Evolutionary conservation across 1,140 invertebrate species (phyloP).

Genomic region (Telenomus remus): DNA sequence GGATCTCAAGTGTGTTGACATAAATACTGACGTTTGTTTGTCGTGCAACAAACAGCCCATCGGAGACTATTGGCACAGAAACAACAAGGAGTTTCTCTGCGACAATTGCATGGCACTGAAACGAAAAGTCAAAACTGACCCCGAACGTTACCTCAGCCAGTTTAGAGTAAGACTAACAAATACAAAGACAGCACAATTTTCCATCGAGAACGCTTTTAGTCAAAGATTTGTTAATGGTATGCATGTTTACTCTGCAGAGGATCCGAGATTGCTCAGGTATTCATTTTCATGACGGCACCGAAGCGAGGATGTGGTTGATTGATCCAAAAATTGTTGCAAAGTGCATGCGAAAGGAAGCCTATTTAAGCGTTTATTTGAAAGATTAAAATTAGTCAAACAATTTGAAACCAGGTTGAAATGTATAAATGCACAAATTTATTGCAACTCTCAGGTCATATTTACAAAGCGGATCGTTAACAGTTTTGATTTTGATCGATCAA

Average conservation of each 20-base stretch:
- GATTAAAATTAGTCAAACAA: slow-evolving; percentile 16
- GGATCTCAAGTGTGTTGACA: slow-evolving; percentile 66
- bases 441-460: slow-evolving; percentile 21
- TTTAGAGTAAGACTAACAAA: slow-evolving; percentile 58
- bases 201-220: no score
- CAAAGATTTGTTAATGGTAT: background rate
- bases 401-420: background rate
- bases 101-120: slow-evolving; percentile 62
- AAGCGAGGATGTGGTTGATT: slow-evolving; percentile 67
- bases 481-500: background rate
- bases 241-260: slow-evolving; percentile 58
- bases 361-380: slow-evolving; percentile 65
- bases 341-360: slow-evolving; percentile 65
- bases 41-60: slow-evolving; percentile 59
- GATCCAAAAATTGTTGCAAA: slow-evolving; percentile 60
- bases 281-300: slow-evolving; percentile 66
- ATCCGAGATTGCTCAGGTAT: slow-evolving; percentile 68
- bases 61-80: slow-evolving; percentile 70
- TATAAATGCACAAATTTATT: slow-evolving; percentile 28
- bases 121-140: slow-evolving; percentile 51
- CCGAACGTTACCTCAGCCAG: slow-evolving; percentile 50
- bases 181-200: no score
- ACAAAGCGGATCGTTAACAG: slow-evolving; percentile 15
- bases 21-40: slow-evolving; percentile 64
- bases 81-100: slow-evolving; percentile 66